Percentiles rank a stretch among this genome's conserved stretches.
phyloP scores from a whole-genome alignment of 2,113 vertebrate genomes.

The Gopherus flavomarginatus region DNA sequence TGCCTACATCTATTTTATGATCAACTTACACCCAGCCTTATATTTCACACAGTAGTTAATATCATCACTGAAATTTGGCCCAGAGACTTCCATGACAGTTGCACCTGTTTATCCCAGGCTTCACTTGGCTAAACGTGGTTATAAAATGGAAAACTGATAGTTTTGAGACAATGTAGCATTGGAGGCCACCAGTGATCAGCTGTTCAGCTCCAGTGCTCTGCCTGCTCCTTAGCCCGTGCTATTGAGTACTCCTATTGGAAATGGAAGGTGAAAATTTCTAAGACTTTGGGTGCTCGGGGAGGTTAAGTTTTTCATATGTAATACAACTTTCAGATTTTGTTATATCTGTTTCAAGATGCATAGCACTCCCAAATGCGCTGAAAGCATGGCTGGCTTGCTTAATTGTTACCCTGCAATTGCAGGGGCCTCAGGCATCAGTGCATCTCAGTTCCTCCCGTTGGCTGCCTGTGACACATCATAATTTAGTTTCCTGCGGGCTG shows the following conservation, averaged over 20 bases:
- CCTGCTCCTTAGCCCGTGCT: neutral
- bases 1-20: neutral
- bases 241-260: accelerated
- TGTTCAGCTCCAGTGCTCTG: neutral
- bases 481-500: neutral
- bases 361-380: accelerated
- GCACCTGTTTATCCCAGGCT: neutral
- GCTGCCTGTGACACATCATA: neutral
- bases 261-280: accelerated
- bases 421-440: neutral
- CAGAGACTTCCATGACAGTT: neutral
- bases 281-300: neutral
- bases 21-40: neutral
- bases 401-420: neutral
- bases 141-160: neutral
- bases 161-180: neutral
- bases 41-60: neutral
- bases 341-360: neutral
- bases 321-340: too few relatives aligned
- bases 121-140: neutral
- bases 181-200: neutral
- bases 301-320: neutral
- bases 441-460: neutral
- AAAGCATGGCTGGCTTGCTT: neutral
- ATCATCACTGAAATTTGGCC: neutral